Percentiles rank a stretch among this genome's conserved stretches.
phyloP scores from a whole-genome alignment of 2,113 vertebrate species.

The Plecotus auritus region DNA sequence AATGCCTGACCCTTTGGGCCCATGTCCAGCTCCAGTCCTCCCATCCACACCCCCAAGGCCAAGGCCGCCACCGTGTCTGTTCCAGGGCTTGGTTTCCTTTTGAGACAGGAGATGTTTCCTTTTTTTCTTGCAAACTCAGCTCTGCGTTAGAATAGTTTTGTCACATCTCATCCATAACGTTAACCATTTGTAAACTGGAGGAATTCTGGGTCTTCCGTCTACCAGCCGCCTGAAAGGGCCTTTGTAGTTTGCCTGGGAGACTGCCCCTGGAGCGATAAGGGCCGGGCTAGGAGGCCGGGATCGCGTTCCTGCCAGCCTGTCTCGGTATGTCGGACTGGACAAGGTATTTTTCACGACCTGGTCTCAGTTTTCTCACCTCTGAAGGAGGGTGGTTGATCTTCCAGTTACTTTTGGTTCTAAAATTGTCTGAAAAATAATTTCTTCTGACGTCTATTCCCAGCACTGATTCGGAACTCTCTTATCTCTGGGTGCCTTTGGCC shows the following conservation, averaged over 20 bases:
- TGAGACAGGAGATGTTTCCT: not conserved
- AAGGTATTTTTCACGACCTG: not conserved
- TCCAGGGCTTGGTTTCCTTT: not conserved
- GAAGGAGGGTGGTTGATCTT: not conserved
- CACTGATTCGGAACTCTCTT: not conserved
- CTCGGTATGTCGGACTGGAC: rapidly evolving
- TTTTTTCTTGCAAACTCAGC: not conserved
- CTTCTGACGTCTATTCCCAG: not conserved
- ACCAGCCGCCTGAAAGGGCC: constrained; percentile 17
- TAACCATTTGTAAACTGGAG: not conserved
- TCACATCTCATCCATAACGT: not conserved
- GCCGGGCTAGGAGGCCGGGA: not conserved
- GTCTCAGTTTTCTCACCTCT: not conserved
- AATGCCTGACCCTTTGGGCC: not conserved
- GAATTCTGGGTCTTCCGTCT: not conserved
- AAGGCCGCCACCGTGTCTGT: not conserved
- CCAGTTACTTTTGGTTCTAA: not conserved
- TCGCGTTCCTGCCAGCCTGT: not conserved
- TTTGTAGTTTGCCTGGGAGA: not conserved
- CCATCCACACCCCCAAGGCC: no score
- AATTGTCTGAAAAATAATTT: not conserved
- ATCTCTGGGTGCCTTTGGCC: not conserved
- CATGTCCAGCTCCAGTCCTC: not conserved
- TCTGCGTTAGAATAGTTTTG: not conserved
- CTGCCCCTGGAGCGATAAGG: not conserved